These are phyloP conservation scores for Ceratina japonica DNA, from an alignment of 1,140 invertebrate species.

Conservation along the genomic window DNA sequence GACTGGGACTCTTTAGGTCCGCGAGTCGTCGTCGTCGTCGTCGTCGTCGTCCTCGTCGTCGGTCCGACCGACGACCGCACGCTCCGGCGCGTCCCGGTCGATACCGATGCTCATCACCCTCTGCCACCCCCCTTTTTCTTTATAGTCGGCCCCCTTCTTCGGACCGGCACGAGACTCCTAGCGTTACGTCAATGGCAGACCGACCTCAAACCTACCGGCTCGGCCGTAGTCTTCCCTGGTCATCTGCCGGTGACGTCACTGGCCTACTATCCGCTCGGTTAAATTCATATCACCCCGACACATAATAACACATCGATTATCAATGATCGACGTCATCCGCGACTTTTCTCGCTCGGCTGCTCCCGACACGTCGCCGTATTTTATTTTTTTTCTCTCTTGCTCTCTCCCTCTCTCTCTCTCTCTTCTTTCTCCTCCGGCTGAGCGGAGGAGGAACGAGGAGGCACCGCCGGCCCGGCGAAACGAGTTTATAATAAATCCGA, in stretches of 20 bases:
- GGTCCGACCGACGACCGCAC: too few relatives aligned
- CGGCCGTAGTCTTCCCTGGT: slow-evolving; percentile 43
- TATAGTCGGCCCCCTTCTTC: slow-evolving; percentile 30
- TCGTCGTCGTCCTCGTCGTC: too few relatives aligned
- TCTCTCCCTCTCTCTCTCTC: too few relatives aligned
- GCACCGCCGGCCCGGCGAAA: too few relatives aligned
- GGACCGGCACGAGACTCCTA: slow-evolving; percentile 50
- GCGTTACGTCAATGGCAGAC: slow-evolving; percentile 63
- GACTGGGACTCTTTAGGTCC: slow-evolving; percentile 45
- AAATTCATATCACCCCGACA: slow-evolving; percentile 57
- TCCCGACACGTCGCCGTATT: not conserved
- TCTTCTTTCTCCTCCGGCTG: too few relatives aligned
- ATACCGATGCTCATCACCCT: slow-evolving; percentile 63
- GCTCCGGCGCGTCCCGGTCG: slow-evolving; percentile 61
- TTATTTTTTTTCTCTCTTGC: not conserved
- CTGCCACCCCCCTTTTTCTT: not conserved
- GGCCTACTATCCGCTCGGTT: slow-evolving; percentile 61
- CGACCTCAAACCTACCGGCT: slow-evolving; percentile 58
- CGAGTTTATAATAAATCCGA: too few relatives aligned
- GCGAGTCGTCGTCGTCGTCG: too few relatives aligned
- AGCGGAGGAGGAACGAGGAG: too few relatives aligned
- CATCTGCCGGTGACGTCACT: slow-evolving; percentile 55
- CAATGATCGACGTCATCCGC: slow-evolving; percentile 38
- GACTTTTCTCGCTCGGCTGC: slow-evolving; percentile 23
- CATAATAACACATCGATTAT: slow-evolving; percentile 52